Percentiles rank a stretch among this genome's conserved stretches.
These are phyloP conservation scores for Apantesis nais DNA, from an alignment of 2,888 invertebrate species.

Conservation along the genomic window DNA sequence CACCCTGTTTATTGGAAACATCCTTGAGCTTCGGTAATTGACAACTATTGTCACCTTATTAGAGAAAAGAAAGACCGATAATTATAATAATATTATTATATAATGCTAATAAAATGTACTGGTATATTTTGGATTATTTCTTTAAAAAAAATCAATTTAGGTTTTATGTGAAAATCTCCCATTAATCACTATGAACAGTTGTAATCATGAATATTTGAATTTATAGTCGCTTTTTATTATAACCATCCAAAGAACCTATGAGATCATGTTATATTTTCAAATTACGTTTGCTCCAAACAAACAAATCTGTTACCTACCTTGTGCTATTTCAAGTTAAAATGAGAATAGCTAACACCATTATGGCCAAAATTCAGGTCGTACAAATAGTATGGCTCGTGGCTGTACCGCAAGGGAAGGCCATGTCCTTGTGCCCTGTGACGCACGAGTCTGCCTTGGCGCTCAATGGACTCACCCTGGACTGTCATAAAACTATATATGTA, in stretches of 20 bases:
- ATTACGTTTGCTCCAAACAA: conserved; percentile 3
- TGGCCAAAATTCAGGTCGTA: conserved; percentile 61
- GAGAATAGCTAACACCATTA: conserved; percentile 57
- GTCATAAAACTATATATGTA: conserved; percentile 43
- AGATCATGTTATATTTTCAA: not conserved
- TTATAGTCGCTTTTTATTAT: not conserved
- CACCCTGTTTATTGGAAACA: too few relatives aligned
- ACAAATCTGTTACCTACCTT: conserved; percentile 9
- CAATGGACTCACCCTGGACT: conserved; percentile 55
- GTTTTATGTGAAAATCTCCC: not conserved
- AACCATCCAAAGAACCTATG: not conserved
- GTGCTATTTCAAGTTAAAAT: conserved; percentile 44
- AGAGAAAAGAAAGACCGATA: too few relatives aligned
- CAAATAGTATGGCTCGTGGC: conserved; percentile 57
- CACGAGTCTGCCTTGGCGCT: conserved; percentile 65
- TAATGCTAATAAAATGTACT: too few relatives aligned
- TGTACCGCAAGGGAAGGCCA: conserved; percentile 47
- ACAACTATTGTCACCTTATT: too few relatives aligned
- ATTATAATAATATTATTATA: too few relatives aligned
- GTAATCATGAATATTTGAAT: not conserved
- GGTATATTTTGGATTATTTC: too few relatives aligned
- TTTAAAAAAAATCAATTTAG: not conserved
- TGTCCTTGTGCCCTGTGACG: conserved; percentile 70
- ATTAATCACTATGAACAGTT: not conserved
- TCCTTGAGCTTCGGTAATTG: too few relatives aligned